Percentiles rank a stretch among this genome's conserved stretches.
Conservation (phyloP, 2,797 vertebrate species). For the Sciurus vulgaris region DNA sequence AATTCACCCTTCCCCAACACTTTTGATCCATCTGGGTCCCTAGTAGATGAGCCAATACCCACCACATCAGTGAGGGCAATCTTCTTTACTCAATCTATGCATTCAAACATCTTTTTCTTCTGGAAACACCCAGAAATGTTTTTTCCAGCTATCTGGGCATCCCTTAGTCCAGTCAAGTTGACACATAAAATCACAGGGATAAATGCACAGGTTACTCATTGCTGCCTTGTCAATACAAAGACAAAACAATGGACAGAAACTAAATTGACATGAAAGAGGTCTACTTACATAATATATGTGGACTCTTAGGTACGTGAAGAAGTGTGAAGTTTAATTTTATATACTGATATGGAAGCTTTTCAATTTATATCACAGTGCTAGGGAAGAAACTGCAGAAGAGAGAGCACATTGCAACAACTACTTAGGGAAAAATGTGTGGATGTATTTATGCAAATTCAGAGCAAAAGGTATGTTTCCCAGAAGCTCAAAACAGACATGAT, state of each 20-base stretch:
- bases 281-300: background rate
- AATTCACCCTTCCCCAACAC: background rate
- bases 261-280: background rate
- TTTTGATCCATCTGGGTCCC: background rate
- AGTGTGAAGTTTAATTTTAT: constrained; percentile 11
- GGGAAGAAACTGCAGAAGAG: constrained; percentile 5
- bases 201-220: too few relatives aligned
- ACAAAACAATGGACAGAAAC: background rate
- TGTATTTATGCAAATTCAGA: constrained; percentile 49
- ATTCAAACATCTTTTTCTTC: background rate
- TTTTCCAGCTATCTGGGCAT: background rate
- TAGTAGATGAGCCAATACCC: too few relatives aligned
- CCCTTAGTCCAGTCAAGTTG: background rate
- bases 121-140: background rate
- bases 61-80: background rate
- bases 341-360: background rate
- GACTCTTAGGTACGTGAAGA: background rate
- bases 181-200: background rate
- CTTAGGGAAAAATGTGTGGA: background rate
- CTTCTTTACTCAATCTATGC: background rate
- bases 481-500: background rate
- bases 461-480: background rate
- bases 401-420: background rate
- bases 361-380: background rate
- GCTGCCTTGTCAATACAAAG: background rate